Conservation (phyloP, 1,140 invertebrate species). For the Cherax quadricarinatus region DNA sequence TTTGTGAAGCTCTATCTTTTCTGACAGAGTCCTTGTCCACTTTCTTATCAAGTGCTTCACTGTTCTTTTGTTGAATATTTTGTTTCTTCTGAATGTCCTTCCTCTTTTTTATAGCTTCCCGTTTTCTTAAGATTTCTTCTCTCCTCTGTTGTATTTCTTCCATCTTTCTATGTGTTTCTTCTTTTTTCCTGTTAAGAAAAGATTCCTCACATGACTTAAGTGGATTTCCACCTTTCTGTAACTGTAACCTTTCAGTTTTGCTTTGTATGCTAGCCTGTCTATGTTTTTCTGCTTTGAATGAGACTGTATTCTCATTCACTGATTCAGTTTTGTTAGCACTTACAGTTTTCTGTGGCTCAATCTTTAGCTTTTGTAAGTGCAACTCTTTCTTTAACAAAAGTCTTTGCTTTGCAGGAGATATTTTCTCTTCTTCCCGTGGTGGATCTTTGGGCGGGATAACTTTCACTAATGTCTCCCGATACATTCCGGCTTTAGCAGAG, state of each 20-base stretch:
- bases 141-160: constrained; percentile 48
- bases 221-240: constrained; percentile 25
- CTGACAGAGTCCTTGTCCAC: background rate
- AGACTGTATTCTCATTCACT: background rate
- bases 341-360: background rate
- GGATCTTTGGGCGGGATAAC: constrained; percentile 55
- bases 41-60: background rate
- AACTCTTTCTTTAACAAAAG: constrained; percentile 5
- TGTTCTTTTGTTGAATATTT: constrained; percentile 25
- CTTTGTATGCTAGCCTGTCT: background rate
- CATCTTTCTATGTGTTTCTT: constrained; percentile 36
- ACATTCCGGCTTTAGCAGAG: constrained; percentile 42
- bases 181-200: constrained; percentile 22
- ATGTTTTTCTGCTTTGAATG: background rate
- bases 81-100: constrained; percentile 44
- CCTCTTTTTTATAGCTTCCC: constrained; percentile 46
- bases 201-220: constrained; percentile 45
- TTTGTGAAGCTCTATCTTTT: background rate
- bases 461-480: constrained; percentile 39
- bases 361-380: background rate
- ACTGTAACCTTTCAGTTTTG: background rate
- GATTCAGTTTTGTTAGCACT: background rate
- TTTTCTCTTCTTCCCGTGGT: constrained; percentile 51
- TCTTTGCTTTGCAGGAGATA: constrained; percentile 16
- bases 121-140: constrained; percentile 48